phyloP scores from a whole-genome alignment of 2,113 vertebrate species.

The rabbit (Oryctolagus cuniculus) region mOryCun1.1 NC_091433.1:157830501-157831000 shows the following conservation, averaged over 20 bases:
- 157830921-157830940: background rate
- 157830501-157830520: background rate
- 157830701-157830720: slow-evolving; percentile 24
- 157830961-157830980: background rate
- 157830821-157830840: background rate
- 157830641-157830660: background rate
- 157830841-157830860: background rate
- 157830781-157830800: background rate
- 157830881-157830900: slow-evolving; percentile 19
- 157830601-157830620: background rate
- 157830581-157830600: background rate
- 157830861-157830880: background rate
- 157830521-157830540: background rate
- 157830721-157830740: background rate
- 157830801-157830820: background rate
- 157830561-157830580: background rate
- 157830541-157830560: background rate
- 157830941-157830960: background rate
- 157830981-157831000: background rate
- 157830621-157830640: slow-evolving; percentile 6
- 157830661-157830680: slow-evolving; percentile 4
- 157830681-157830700: background rate
- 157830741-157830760: background rate
- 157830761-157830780: background rate
- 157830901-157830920: background rate